These are phyloP conservation scores for Corythornis cristatus DNA, from an alignment of 2,113 vertebrate species.

Conservation along the genomic window DNA sequence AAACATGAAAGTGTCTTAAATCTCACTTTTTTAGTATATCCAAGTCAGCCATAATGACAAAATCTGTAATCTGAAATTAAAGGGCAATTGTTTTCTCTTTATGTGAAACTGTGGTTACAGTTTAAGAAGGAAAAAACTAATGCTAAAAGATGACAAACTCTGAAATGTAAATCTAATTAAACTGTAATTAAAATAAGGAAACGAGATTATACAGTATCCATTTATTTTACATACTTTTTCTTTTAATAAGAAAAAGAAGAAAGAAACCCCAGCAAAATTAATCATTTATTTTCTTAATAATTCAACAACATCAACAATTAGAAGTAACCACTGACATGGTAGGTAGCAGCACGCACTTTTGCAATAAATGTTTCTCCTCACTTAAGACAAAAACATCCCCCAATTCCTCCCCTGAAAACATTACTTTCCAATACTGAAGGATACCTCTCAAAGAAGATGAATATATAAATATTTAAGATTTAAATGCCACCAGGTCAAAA, in stretches of 20 bases:
- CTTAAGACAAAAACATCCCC: neutral
- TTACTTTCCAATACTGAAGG: neutral
- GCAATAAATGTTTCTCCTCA: neutral
- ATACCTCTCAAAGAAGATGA: neutral
- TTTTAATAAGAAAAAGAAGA: neutral
- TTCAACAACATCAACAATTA: neutral
- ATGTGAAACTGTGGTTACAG: constrained; percentile 19
- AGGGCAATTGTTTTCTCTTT: constrained; percentile 69
- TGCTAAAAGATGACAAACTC: constrained; percentile 43
- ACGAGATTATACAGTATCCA: neutral
- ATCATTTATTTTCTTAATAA: neutral
- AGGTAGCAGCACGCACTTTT: constrained; percentile 9
- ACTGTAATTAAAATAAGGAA: constrained; percentile 45
- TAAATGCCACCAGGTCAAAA: constrained; percentile 26
- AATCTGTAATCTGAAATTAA: constrained; percentile 74
- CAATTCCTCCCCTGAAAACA: neutral
- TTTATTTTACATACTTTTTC: neutral
- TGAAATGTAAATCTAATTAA: constrained; percentile 50
- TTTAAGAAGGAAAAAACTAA: constrained; percentile 57
- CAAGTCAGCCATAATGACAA: constrained; percentile 74
- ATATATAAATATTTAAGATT: constrained; percentile 43
- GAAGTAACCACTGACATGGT: neutral
- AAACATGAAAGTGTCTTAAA: constrained; percentile 38
- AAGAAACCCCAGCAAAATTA: neutral
- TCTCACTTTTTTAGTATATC: constrained; percentile 23